Evolutionary conservation across 2,888 invertebrate species (phyloP).

Genomic region (Apamea crenata): DNA sequence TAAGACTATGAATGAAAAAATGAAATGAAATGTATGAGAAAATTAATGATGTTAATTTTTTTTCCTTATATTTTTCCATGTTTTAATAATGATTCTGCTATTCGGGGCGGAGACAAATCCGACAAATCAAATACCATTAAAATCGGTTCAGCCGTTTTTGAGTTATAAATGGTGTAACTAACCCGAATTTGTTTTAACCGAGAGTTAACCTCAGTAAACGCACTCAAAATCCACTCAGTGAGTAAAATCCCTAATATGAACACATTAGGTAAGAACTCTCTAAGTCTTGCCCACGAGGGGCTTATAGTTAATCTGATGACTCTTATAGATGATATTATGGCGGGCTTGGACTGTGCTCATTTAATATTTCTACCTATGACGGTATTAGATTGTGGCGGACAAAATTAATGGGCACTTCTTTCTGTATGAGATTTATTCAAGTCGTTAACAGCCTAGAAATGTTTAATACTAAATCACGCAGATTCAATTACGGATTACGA

Average conservation of each 20-base stretch:
- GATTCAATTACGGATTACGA: background rate
- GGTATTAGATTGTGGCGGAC: constrained; percentile 57
- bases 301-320: constrained; percentile 71
- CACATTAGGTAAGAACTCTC: constrained; percentile 66
- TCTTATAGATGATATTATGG: constrained; percentile 71
- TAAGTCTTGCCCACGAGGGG: constrained; percentile 57
- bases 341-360: constrained; percentile 67
- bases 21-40: too few species aligned
- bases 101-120: too few species aligned
- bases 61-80: too few species aligned
- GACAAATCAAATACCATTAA: too few species aligned
- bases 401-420: constrained; percentile 36
- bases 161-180: too few species aligned
- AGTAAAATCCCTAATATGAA: constrained; percentile 21
- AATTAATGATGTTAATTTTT: too few species aligned
- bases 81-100: too few species aligned
- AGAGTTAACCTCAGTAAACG: background rate
- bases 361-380: constrained; percentile 66
- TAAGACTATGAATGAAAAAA: too few species aligned
- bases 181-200: too few species aligned
- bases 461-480: background rate
- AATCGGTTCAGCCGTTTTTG: too few species aligned
- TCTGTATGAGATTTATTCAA: constrained; percentile 13
- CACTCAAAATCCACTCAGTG: constrained; percentile 16
- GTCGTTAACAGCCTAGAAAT: constrained; percentile 10